Base-by-base conservation (phyloP, 2,888 invertebrate species). In the Nomada hirtipes region DNA sequence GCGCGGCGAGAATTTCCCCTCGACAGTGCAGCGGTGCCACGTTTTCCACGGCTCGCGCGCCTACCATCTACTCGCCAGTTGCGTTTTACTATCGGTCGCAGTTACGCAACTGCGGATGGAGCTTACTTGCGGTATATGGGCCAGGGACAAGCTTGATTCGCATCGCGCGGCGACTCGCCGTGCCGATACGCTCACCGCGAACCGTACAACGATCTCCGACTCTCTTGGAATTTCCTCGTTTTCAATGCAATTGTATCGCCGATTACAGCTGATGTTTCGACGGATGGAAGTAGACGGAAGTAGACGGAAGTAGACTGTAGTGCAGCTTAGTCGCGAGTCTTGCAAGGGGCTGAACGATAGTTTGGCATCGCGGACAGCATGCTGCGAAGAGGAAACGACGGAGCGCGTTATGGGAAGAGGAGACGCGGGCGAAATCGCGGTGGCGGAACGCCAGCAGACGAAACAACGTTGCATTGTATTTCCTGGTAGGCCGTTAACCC, bases 21-120 rank as follows among this genome's bases (percentile, higher is more conserved):
- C 20, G 20, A 0, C 20, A 20, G 20, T 20, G 20, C 20, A 20
- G 20, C 23, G 23, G 23, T 23, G 23, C 29, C 26, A 44, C 15
- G 23, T 29, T 15, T 65, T 82, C 78, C 74, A 72, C 72, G 7
- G 1, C n/a, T 47, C 44, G 11, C 57, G 82, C 64, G 60, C 67
- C 29, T 11, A 47, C 76, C 59, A 59, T 83, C 64, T 73, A 53
- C 55, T 29, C 11, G 53, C 74, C 67, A 71, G 72, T 84, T 73
- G 87, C 83, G 88, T 89, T 90, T 86, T 83, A 88, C 89, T 91
- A 91, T 91, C 89, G 89, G 89, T 85, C 82, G 88, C 83, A 75
- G 88, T 92, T 91, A 90, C 90, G 91, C 90, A 91, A 92, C 90
- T 82, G 89, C 89, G 91, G 91, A 91, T 92, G 91, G 87, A 91